Conservation (phyloP, 1,140 invertebrate genomes). For the Macrobrachium rosenbergii region DNA sequence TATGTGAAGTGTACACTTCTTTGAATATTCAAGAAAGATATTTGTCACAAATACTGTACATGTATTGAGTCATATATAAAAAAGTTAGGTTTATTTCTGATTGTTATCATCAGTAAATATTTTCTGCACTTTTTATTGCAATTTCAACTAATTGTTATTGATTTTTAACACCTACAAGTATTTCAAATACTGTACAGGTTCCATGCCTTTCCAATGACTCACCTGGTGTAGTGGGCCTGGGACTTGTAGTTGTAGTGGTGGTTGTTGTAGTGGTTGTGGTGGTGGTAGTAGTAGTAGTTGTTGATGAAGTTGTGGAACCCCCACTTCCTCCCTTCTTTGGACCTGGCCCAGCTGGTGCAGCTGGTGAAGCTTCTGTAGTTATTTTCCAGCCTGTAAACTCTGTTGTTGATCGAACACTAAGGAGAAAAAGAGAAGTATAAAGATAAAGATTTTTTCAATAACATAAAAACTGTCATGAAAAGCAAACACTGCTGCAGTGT, state of each 20-base stretch:
- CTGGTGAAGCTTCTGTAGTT: slow-evolving; percentile 83
- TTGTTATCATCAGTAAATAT: no score
- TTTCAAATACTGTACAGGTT: no score
- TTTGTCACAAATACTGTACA: no score
- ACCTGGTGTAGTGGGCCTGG: slow-evolving; percentile 64
- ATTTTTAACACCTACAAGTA: neutral
- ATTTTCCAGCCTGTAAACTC: slow-evolving; percentile 72
- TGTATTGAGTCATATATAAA: no score
- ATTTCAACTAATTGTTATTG: neutral
- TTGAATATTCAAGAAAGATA: no score
- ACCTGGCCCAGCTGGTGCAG: slow-evolving; percentile 86
- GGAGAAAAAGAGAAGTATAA: neutral
- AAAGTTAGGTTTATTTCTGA: no score
- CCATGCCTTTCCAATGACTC: neutral
- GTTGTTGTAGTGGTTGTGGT: slow-evolving; percentile 80
- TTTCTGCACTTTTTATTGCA: no score
- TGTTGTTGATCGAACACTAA: slow-evolving; percentile 69
- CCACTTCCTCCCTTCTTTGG: slow-evolving; percentile 8
- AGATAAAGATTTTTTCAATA: neutral
- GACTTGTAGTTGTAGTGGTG: slow-evolving; percentile 78
- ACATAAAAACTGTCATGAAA: neutral
- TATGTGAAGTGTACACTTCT: no score
- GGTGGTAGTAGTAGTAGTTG: slow-evolving; percentile 72
- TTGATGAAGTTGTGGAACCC: slow-evolving; percentile 68
- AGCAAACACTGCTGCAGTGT: neutral